Conservation (phyloP, 2,113 vertebrate species). For the Leptosomus discolor region DNA sequence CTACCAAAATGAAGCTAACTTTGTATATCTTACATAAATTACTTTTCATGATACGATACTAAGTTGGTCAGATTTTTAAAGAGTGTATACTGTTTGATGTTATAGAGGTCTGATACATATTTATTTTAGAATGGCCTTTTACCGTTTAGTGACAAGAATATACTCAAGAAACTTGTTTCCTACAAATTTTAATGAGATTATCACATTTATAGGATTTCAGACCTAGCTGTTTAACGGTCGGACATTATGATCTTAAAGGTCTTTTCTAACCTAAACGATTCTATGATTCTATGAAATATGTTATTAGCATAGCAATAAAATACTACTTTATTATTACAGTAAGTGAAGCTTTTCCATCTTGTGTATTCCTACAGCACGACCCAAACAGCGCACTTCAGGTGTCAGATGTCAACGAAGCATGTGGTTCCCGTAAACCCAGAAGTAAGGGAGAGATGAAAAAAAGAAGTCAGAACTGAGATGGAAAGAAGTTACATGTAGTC, state of each 20-base stretch:
- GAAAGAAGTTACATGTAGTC: neutral
- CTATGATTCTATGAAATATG: too few relatives aligned
- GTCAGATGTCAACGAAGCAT: too few relatives aligned
- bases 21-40: neutral
- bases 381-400: rapidly evolving
- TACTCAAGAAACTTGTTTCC: neutral
- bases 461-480: neutral
- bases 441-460: neutral
- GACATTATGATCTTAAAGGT: too few relatives aligned
- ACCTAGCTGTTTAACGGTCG: too few relatives aligned
- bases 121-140: neutral
- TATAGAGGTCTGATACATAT: neutral
- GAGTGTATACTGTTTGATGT: neutral
- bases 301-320: neutral
- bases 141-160: neutral
- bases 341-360: neutral
- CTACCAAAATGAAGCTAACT: neutral
- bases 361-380: neutral
- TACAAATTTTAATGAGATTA: neutral
- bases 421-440: rapidly evolving
- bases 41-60: neutral
- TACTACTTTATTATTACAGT: neutral
- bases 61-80: neutral
- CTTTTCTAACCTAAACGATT: too few relatives aligned
- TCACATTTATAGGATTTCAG: neutral